A percentile compares a stretch with the other conserved stretches of the same genome.
Conservation (phyloP, 1,140 invertebrate genomes). For the Drosophila rhopaloa region DNA sequence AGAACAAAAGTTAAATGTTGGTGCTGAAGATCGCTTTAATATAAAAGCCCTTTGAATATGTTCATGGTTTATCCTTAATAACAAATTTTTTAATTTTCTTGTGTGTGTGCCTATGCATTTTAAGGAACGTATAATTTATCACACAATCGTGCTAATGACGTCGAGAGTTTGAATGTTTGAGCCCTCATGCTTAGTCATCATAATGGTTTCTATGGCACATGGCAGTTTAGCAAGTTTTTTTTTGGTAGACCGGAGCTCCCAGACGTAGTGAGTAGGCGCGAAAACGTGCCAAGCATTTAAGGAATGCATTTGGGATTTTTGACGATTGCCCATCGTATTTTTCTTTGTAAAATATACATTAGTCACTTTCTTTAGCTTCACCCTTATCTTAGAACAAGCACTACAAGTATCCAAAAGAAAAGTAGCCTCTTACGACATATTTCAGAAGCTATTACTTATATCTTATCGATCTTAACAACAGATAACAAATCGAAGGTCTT, state of each 20-base stretch:
- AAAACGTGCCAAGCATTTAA: conserved; percentile 52
- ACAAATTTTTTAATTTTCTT: neutral
- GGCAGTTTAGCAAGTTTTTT: conserved; percentile 37
- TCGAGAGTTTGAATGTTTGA: conserved; percentile 28
- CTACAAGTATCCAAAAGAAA: conserved; percentile 2
- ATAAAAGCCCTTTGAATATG: too few relatives aligned
- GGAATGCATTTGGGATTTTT: conserved; percentile 18
- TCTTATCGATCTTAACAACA: conserved; percentile 22
- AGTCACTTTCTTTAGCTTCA: conserved; percentile 2
- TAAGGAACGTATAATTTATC: conserved; percentile 2
- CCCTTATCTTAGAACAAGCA: conserved; percentile 1
- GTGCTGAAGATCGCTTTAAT: too few relatives aligned
- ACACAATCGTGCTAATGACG: conserved; percentile 18
- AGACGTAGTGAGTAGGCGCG: conserved; percentile 12
- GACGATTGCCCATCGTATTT: conserved; percentile 17
- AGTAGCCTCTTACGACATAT: conserved; percentile 8
- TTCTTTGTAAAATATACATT: conserved; percentile 18
- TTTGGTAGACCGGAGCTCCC: conserved; percentile 5
- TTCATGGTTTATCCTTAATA: too few relatives aligned
- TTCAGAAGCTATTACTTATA: conserved; percentile 4
- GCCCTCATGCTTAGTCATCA: conserved; percentile 43
- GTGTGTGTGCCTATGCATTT: neutral
- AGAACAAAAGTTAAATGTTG: too few relatives aligned
- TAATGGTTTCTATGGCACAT: conserved; percentile 32
- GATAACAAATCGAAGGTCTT: conserved; percentile 29